These are phyloP conservation scores for Chromoteleia sp. DNA, from an alignment of 2,888 invertebrate species.

Conservation along the genomic window DNA sequence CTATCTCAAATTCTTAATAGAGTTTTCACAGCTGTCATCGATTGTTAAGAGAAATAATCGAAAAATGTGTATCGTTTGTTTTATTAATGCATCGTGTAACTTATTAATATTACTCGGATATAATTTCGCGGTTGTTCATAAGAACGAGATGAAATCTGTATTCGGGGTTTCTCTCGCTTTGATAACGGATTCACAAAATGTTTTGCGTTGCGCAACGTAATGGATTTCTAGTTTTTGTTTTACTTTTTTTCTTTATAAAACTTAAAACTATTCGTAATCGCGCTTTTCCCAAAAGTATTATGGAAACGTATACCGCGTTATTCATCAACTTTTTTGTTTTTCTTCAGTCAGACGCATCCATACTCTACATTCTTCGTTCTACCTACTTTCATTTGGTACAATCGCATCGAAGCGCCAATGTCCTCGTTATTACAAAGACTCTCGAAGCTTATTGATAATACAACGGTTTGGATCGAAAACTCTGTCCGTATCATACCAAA, in stretches of 20 bases:
- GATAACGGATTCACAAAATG: constrained; percentile 23
- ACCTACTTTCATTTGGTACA: constrained; percentile 72
- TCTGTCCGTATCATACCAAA: constrained; percentile 42
- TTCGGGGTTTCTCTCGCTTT: constrained; percentile 10
- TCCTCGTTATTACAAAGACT: constrained; percentile 68
- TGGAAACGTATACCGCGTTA: constrained; percentile 63
- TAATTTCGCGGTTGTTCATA: constrained; percentile 5
- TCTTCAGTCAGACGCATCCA: constrained; percentile 59
- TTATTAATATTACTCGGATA: constrained; percentile 1
- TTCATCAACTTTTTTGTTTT: constrained; percentile 46
- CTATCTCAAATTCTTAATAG: too few species aligned
- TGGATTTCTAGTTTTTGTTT: constrained; percentile 38
- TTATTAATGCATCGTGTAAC: constrained; percentile 3
- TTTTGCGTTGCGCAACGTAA: constrained; percentile 12
- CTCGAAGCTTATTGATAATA: constrained; percentile 68
- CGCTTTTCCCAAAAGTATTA: constrained; percentile 52
- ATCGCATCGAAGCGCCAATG: constrained; percentile 71
- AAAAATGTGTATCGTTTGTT: not conserved
- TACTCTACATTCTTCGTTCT: constrained; percentile 65
- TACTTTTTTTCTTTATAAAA: constrained; percentile 50
- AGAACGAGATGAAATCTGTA: constrained; percentile 27
- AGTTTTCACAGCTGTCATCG: too few species aligned
- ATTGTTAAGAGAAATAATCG: constrained; percentile 2
- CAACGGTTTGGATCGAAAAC: constrained; percentile 60
- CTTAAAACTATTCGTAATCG: constrained; percentile 66